Conservation (phyloP, 2,797 vertebrate species). For the Labeo calbasu region DNA sequence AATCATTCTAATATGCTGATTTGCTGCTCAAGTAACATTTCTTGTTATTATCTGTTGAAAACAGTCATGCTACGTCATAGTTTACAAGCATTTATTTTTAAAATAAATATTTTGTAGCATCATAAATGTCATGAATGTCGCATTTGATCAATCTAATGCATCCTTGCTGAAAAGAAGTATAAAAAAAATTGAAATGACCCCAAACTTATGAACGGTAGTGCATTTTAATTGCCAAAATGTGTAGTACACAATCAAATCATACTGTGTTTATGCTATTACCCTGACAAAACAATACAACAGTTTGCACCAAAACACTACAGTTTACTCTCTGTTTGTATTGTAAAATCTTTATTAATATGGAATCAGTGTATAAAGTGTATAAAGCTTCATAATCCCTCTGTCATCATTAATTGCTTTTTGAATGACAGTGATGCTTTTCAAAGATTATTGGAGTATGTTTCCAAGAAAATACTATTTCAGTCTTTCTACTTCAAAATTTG, state of each 20-base stretch:
- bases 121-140: not conserved
- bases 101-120: not conserved
- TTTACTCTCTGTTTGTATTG: not conserved
- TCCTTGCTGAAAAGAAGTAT: not conserved
- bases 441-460: not conserved
- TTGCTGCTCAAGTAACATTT: not conserved
- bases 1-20: not conserved
- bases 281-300: not conserved
- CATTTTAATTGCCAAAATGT: not conserved
- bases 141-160: not conserved
- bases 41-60: not conserved
- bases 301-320: not conserved
- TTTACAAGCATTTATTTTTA: too few relatives aligned
- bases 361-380: not conserved
- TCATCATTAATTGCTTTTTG: not conserved
- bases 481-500: not conserved
- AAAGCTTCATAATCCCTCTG: not conserved
- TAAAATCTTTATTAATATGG: not conserved
- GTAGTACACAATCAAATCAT: not conserved
- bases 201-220: not conserved
- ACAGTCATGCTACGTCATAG: not conserved
- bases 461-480: not conserved
- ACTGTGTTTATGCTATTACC: not conserved
- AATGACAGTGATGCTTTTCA: not conserved
- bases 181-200: not conserved